These are phyloP conservation scores for Virgularia gustaviana DNA, from an alignment of 92 coral and sea anemone species.

Conservation along the genomic window DNA sequence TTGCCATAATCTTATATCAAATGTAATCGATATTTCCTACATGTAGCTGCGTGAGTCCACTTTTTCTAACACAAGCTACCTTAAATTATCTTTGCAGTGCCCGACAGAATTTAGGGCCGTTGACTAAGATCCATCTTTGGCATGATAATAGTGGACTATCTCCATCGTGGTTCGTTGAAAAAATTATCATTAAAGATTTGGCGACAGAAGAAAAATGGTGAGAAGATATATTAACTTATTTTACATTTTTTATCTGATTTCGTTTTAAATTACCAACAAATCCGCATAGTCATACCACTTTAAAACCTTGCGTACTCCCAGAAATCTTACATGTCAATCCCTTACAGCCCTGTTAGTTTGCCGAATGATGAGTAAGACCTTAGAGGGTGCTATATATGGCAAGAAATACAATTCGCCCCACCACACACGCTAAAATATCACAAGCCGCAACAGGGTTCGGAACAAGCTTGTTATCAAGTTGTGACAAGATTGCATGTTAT, in stretches of 20 bases:
- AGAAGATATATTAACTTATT: neutral
- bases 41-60: constrained; percentile 30
- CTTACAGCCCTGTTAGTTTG: too few relatives aligned
- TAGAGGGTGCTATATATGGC: too few relatives aligned
- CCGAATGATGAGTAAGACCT: too few relatives aligned
- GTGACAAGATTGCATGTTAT: too few relatives aligned
- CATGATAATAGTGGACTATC: constrained; percentile 30
- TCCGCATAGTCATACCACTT: too few relatives aligned
- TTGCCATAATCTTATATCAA: neutral
- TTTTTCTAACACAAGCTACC: too few relatives aligned
- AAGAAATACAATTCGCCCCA: too few relatives aligned
- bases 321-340: too few relatives aligned
- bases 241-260: neutral
- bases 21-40: neutral
- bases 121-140: constrained; percentile 23
- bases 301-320: too few relatives aligned
- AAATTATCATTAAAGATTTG: constrained; percentile 24
- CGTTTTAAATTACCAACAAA: neutral
- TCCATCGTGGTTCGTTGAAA: constrained; percentile 37
- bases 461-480: too few relatives aligned
- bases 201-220: constrained; percentile 18
- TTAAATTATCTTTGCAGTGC: constrained; percentile 10
- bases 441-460: too few relatives aligned
- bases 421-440: too few relatives aligned
- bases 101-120: constrained; percentile 27